Conservation (phyloP, 2,797 vertebrate species). For the Onychomys arenicola region DNA sequence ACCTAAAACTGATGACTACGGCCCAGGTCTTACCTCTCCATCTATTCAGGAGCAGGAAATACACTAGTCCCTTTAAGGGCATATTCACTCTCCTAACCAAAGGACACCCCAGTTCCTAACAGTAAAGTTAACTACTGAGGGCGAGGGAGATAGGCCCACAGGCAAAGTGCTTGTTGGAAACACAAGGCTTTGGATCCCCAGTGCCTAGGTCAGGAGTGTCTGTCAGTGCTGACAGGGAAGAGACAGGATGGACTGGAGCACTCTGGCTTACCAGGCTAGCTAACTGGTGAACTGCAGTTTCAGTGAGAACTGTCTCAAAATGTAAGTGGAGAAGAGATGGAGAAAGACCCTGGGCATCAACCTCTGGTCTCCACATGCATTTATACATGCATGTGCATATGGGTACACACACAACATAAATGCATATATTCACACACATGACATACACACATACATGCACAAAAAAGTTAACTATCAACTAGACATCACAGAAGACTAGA, state of each 20-base stretch:
- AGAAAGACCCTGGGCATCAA: too few species aligned
- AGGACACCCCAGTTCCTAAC: background rate
- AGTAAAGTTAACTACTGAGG: background rate
- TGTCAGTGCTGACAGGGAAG: background rate
- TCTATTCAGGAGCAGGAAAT: background rate
- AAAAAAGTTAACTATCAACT: background rate
- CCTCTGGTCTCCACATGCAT: background rate
- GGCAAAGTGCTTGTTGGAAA: background rate
- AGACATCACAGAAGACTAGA: constrained; percentile 4
- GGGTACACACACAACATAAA: background rate
- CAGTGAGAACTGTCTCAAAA: background rate
- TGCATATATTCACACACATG: background rate
- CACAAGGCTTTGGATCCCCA: background rate
- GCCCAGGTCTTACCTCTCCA: background rate
- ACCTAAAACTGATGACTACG: background rate
- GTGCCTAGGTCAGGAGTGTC: background rate
- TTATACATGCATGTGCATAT: too few species aligned
- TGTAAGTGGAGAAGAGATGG: background rate
- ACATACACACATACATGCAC: background rate
- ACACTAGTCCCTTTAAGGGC: background rate
- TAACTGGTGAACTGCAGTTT: background rate
- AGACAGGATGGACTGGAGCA: background rate
- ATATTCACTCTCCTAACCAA: background rate
- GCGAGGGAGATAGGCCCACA: too few species aligned
- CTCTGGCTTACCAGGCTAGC: background rate